Evolutionary conservation across 1,140 invertebrate species (phyloP).

Genomic region (Myzus persicae): DNA sequence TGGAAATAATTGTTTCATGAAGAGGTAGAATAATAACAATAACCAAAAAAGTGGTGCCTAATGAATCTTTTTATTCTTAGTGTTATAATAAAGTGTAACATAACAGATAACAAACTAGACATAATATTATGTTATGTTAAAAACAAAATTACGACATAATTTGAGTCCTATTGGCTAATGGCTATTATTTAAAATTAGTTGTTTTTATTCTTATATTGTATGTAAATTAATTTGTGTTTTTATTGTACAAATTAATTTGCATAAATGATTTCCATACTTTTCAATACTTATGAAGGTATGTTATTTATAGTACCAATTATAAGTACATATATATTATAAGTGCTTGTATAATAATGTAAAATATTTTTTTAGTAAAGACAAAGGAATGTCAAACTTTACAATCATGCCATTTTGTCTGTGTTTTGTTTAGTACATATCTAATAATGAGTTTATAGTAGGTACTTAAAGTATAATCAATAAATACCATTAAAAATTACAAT

Average conservation of each 20-base stretch:
- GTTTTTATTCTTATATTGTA: background rate
- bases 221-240: too few relatives aligned
- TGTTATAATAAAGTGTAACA: background rate
- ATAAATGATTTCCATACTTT: background rate
- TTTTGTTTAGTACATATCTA: background rate
- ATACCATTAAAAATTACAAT: too few relatives aligned
- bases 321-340: background rate
- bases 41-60: background rate
- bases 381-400: background rate
- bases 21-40: background rate
- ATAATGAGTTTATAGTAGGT: background rate
- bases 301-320: background rate
- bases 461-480: too few relatives aligned
- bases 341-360: background rate
- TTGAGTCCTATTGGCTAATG: background rate
- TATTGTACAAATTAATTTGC: background rate
- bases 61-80: background rate
- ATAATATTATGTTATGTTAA: too few relatives aligned
- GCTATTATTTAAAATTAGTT: background rate
- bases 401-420: background rate
- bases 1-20: background rate
- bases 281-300: background rate
- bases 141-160: background rate
- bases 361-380: background rate
- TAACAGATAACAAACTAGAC: background rate